phyloP scores from a whole-genome alignment of 92 coral and sea anemone genomes.

The Epizoanthus stellaris region DNA sequence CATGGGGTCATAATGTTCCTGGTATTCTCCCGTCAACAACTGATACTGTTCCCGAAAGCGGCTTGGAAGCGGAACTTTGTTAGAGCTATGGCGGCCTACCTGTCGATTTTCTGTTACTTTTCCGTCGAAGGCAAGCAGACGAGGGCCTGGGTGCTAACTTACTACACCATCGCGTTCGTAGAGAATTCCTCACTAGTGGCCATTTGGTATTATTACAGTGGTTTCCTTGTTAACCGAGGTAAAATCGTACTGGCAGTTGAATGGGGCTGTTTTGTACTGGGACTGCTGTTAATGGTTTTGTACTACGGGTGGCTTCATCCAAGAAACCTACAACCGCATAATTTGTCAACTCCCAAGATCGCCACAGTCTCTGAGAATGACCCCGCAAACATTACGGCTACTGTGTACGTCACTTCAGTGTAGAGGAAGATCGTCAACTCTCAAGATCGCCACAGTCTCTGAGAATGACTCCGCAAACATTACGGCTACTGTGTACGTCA shows the following conservation, averaged over 20 bases:
- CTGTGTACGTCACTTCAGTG: neutral
- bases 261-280: slow-evolving; percentile 56
- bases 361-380: neutral
- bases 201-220: slow-evolving; percentile 37
- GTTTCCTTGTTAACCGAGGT: slow-evolving; percentile 14
- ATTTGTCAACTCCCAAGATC: neutral
- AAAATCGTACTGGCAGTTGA: slow-evolving; percentile 19
- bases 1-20: slow-evolving; percentile 28
- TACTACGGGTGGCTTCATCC: slow-evolving; percentile 63
- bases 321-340: neutral
- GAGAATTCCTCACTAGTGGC: slow-evolving; percentile 49
- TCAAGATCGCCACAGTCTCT: neutral
- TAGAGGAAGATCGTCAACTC: neutral
- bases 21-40: slow-evolving; percentile 14
- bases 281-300: slow-evolving; percentile 31
- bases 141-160: slow-evolving; percentile 43
- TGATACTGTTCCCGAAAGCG: slow-evolving; percentile 9
- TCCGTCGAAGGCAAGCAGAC: slow-evolving; percentile 49
- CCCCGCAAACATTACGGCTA: neutral
- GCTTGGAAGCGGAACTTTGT: neutral
- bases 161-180: slow-evolving; percentile 40
- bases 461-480: neutral
- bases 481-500: neutral
- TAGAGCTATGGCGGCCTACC: slow-evolving; percentile 25
- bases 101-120: slow-evolving; percentile 46